Evolutionary conservation across 2,888 invertebrate species (phyloP).

Genomic region (Acrobeloides nanus): DNA sequence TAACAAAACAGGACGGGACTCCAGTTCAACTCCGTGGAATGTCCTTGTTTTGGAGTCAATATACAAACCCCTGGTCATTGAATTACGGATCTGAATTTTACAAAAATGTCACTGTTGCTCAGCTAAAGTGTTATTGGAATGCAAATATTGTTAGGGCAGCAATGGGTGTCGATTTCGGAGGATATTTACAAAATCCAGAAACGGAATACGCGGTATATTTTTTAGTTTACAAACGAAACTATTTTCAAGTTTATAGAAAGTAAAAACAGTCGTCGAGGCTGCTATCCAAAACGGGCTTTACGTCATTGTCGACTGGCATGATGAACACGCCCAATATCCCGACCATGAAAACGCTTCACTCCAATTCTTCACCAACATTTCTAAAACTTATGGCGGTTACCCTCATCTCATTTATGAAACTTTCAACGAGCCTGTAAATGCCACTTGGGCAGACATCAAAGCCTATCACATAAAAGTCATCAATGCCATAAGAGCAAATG

Average conservation of each 20-base stretch:
- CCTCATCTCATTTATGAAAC: constrained; percentile 8
- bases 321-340: not conserved
- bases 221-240: no score
- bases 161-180: not conserved
- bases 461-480: no score
- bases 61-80: no score
- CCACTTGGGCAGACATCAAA: constrained; percentile 2
- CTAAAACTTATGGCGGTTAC: constrained; percentile 2
- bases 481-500: constrained; percentile 2
- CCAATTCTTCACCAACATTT: constrained; percentile 3
- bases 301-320: constrained; percentile 6
- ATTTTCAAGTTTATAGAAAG: no score
- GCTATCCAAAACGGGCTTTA: constrained; percentile 2
- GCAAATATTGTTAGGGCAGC: not conserved
- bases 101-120: no score
- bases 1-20: no score
- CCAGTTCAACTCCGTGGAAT: constrained; percentile 1
- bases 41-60: constrained; percentile 6
- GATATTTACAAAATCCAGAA: not conserved
- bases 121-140: not conserved
- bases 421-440: constrained; percentile 1
- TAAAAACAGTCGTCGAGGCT: not conserved
- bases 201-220: not conserved
- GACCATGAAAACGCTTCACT: no score
- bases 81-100: no score